Conservation (phyloP, 2,888 invertebrate genomes). For the Hydraecia micacea region DNA sequence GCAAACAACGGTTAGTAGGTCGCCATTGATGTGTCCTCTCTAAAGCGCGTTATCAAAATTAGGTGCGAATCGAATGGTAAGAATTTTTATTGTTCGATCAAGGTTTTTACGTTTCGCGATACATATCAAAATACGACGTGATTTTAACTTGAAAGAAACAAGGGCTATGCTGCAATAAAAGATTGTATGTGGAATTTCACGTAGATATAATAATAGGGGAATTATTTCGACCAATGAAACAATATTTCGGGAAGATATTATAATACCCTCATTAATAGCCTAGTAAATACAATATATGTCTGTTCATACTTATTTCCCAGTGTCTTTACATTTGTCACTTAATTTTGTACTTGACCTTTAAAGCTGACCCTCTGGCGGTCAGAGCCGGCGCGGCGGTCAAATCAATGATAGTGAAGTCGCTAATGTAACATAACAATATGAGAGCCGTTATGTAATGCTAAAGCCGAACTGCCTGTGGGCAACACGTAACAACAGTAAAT, state of each 20-base stretch:
- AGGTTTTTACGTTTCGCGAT: conserved; percentile 37
- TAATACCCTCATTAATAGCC: background rate
- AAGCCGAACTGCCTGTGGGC: background rate
- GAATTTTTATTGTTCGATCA: conserved; percentile 55
- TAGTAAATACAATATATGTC: background rate
- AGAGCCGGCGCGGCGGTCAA: conserved; percentile 35
- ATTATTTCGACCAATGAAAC: background rate
- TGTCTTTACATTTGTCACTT: conserved; percentile 29
- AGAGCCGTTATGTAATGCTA: conserved; percentile 42
- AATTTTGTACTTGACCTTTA: conserved; percentile 57
- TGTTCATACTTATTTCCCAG: background rate
- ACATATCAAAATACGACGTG: conserved; percentile 12
- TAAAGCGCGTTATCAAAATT: conserved; percentile 15
- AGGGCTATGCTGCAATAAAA: background rate
- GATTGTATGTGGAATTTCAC: background rate
- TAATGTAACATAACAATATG: conserved; percentile 52
- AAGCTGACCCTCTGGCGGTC: conserved; percentile 40
- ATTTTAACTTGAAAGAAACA: conserved; percentile 7
- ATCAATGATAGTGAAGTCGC: conserved; percentile 62
- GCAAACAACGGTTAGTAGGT: conserved; percentile 38
- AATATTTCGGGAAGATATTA: background rate
- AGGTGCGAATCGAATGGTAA: conserved; percentile 42
- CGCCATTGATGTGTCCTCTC: conserved; percentile 41
- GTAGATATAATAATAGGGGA: background rate
- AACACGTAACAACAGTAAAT: conserved; percentile 17